phyloP scores from a whole-genome alignment of 2,797 vertebrate genomes.

The Trachurus trachurus region DNA sequence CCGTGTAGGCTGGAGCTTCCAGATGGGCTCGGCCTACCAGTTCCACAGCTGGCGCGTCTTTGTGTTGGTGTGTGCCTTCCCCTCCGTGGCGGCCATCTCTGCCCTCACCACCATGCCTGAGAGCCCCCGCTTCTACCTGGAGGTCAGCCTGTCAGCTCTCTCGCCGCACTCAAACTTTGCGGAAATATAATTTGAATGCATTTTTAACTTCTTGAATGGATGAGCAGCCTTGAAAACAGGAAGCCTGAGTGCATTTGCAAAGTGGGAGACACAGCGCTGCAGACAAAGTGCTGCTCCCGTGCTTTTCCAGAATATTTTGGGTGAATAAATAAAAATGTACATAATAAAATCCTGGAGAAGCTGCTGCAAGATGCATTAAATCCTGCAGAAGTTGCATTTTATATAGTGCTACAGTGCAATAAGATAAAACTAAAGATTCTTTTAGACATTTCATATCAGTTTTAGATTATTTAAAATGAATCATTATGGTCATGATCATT shows the following conservation, averaged over 20 bases:
- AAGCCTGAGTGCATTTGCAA: background rate
- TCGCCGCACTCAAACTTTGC: background rate
- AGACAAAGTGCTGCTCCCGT: constrained; percentile 27
- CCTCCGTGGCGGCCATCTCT: constrained; percentile 94
- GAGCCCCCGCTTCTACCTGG: constrained; percentile 96
- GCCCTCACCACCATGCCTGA: constrained; percentile 97
- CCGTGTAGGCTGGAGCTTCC: constrained; percentile 96
- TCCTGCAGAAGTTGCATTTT: background rate
- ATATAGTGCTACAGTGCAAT: background rate
- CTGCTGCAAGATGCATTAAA: background rate
- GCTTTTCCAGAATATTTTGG: constrained; percentile 34
- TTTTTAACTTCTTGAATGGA: constrained; percentile 12
- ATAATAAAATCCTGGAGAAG: background rate
- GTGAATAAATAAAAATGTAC: constrained; percentile 36
- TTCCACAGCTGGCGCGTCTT: constrained; percentile 99
- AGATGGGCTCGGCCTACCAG: constrained; percentile 99
- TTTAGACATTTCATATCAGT: background rate
- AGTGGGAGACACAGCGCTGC: background rate
- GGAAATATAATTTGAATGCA: constrained; percentile 24
- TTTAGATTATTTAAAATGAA: background rate
- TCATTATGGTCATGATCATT: background rate
- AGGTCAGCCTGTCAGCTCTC: constrained; percentile 84
- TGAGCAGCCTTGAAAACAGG: constrained; percentile 11
- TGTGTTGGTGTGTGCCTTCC: constrained; percentile 96
- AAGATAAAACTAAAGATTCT: background rate